These are phyloP conservation scores for Drosophila aldrichi DNA, from an alignment of 2,888 invertebrate genomes.

Conservation along the genomic window DNA sequence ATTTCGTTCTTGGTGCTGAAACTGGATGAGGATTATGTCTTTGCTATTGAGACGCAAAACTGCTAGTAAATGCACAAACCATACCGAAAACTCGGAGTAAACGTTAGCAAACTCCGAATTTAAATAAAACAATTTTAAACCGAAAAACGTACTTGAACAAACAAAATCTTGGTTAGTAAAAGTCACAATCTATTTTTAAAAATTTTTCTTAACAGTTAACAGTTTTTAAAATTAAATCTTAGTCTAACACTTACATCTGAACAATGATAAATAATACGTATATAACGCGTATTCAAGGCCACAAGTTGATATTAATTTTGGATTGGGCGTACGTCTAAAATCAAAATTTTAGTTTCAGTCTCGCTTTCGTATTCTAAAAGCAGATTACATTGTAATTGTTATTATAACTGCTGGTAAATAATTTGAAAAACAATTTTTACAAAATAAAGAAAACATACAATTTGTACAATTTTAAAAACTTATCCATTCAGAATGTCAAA, in stretches of 20 bases:
- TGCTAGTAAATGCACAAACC: neutral
- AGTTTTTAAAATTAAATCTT: conserved; percentile 7
- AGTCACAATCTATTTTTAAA: conserved; percentile 9
- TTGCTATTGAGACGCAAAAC: neutral
- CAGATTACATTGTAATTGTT: conserved; percentile 26
- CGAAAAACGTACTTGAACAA: neutral
- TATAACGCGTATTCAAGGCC: conserved; percentile 25
- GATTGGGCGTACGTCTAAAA: conserved; percentile 25
- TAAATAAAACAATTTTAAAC: neutral
- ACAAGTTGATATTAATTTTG: conserved; percentile 41
- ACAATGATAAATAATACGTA: conserved; percentile 43
- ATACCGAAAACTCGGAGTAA: neutral
- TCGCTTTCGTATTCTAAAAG: conserved; percentile 43
- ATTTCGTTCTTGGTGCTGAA: neutral
- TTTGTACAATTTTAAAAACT: conserved; percentile 14
- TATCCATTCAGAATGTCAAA: neutral
- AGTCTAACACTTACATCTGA: conserved; percentile 19
- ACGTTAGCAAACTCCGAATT: too few species aligned
- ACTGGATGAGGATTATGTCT: neutral
- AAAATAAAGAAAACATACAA: conserved; percentile 5
- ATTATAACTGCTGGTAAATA: conserved; percentile 1
- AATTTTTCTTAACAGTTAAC: conserved; percentile 7
- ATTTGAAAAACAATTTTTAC: conserved; percentile 6
- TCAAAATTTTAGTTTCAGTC: conserved; percentile 47
- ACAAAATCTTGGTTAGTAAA: conserved; percentile 30